A percentile compares a stretch with the other conserved stretches of the same genome.
phyloP scores from a whole-genome alignment of 2,888 invertebrate species.

The Alcis repandata region DNA sequence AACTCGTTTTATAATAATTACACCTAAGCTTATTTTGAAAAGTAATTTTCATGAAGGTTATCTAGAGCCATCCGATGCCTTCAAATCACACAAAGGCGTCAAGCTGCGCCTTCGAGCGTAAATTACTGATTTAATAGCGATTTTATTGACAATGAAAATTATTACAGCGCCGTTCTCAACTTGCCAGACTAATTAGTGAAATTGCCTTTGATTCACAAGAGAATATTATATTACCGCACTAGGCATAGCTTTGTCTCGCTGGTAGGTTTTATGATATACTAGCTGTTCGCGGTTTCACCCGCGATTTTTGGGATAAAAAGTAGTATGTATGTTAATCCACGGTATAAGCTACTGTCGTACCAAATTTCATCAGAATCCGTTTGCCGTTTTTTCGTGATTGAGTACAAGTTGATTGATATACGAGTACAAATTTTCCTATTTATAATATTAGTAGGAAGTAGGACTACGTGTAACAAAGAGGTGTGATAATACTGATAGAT shows the following conservation, averaged over 20 bases:
- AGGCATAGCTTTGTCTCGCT: conserved; percentile 3
- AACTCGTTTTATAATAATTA: background rate
- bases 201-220: conserved; percentile 61
- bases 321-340: no score
- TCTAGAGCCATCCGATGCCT: conserved; percentile 26
- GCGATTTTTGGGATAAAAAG: no score
- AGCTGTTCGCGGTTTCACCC: no score
- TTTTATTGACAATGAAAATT: conserved; percentile 71
- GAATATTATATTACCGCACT: conserved; percentile 6
- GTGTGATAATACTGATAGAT: no score
- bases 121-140: conserved; percentile 65
- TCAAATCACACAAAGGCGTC: conserved; percentile 44
- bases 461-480: no score
- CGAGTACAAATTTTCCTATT: no score
- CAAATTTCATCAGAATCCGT: no score
- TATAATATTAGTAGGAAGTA: no score
- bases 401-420: no score
- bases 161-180: conserved; percentile 68
- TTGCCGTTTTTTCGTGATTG: no score
- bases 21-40: background rate
- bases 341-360: no score
- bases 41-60: background rate
- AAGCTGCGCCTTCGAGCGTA: conserved; percentile 51
- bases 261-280: background rate
- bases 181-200: conserved; percentile 67